phyloP scores from a whole-genome alignment of 2,888 invertebrate genomes.

The Caenorhabditis plicata region DNA sequence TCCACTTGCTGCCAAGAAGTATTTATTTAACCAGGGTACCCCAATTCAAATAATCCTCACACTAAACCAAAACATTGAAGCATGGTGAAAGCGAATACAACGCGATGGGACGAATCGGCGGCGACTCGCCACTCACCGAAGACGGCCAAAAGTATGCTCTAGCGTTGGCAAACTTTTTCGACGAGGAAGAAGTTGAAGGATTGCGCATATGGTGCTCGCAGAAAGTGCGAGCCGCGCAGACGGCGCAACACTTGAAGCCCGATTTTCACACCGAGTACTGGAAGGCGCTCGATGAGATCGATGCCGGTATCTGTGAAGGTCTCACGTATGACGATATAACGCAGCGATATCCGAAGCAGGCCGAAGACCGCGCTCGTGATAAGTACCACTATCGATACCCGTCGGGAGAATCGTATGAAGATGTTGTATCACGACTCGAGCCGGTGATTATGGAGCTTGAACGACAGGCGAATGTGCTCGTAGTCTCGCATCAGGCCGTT shows the following conservation, averaged over 20 bases:
- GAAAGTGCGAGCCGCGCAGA: conserved; percentile 83
- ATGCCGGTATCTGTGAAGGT: conserved; percentile 74
- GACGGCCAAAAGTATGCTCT: conserved; percentile 71
- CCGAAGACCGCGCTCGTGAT: conserved; percentile 84
- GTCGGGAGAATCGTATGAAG: conserved; percentile 77
- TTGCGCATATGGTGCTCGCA: conserved; percentile 94
- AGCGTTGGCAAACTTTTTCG: conserved; percentile 45
- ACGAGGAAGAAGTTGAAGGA: conserved; percentile 78
- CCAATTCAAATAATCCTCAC: not conserved
- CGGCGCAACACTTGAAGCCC: conserved; percentile 73
- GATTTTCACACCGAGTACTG: conserved; percentile 76
- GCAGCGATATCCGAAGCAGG: conserved; percentile 81
- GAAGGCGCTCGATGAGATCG: conserved; percentile 95
- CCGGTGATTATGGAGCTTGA: conserved; percentile 77
- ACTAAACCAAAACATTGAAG: conserved; percentile 68
- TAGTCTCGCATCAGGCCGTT: conserved; percentile 87
- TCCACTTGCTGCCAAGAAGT: conserved; percentile 92
- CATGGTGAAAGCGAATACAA: conserved; percentile 96
- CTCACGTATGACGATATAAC: conserved; percentile 90
- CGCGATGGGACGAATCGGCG: conserved; percentile 86
- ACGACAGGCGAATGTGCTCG: conserved; percentile 75
- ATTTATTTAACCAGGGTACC: conserved; percentile 88
- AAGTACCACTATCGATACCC: conserved; percentile 74
- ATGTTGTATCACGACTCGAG: conserved; percentile 83
- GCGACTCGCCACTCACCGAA: conserved; percentile 84